Percentiles rank a stretch among this genome's conserved stretches.
Evolutionary conservation across 1,140 invertebrate species (phyloP).

Genomic region (Achroia grisella): DNA sequence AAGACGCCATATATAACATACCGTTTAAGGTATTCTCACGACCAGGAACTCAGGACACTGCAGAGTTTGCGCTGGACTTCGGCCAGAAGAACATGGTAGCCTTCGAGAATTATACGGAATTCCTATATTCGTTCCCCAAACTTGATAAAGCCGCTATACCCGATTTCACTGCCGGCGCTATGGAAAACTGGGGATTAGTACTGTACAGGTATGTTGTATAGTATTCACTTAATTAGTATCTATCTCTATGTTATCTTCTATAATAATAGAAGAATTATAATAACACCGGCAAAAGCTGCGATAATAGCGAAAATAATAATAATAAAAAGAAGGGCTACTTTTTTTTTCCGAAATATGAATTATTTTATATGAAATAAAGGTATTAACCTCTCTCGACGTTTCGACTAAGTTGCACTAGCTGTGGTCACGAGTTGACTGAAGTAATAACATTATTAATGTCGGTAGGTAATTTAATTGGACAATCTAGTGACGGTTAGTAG

Average conservation of each 20-base stretch:
- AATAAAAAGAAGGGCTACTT: too few relatives aligned
- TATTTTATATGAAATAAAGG: neutral
- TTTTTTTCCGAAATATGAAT: too few relatives aligned
- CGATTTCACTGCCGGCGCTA: conserved; percentile 85
- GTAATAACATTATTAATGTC: neutral
- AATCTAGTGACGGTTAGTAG: too few relatives aligned
- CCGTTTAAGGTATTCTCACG: conserved; percentile 78
- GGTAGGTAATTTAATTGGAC: neutral
- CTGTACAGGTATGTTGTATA: conserved; percentile 74
- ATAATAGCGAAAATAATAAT: too few relatives aligned
- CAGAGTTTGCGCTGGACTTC: conserved; percentile 73
- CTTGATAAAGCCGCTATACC: conserved; percentile 84
- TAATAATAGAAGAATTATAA: neutral
- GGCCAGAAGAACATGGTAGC: conserved; percentile 71
- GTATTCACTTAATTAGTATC: neutral
- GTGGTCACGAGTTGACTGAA: too few relatives aligned
- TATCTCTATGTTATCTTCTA: neutral
- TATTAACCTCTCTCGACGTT: too few relatives aligned
- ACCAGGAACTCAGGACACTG: conserved; percentile 76
- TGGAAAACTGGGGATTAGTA: conserved; percentile 92
- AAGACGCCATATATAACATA: conserved; percentile 27
- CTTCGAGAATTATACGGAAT: conserved; percentile 70
- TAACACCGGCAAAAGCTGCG: too few relatives aligned
- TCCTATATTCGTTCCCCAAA: conserved; percentile 71
- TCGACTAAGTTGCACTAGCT: too few relatives aligned